Percentiles rank a stretch among this genome's conserved stretches.
Evolutionary conservation across 64 coral and sea anemone species (phyloP).

Genomic region (Anthopleura sola): DNA sequence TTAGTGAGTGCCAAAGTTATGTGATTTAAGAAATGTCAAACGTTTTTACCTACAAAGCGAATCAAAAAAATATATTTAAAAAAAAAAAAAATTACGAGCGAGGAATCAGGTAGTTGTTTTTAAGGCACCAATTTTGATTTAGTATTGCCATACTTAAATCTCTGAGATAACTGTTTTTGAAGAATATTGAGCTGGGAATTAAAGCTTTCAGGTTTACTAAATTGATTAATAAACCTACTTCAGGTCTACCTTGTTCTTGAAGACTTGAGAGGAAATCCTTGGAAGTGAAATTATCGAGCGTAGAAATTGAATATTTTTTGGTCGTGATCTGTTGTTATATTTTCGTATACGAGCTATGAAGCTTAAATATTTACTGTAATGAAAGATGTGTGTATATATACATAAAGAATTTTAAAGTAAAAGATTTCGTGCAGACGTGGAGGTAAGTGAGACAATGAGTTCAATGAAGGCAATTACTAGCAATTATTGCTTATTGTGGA

Average conservation of each 20-base stretch:
- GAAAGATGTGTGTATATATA: not conserved
- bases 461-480: not conserved
- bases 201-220: not conserved
- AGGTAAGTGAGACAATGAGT: too few species aligned
- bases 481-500: not conserved
- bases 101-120: too few species aligned
- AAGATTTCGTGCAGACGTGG: not conserved
- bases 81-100: too few species aligned
- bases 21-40: too few species aligned
- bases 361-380: not conserved
- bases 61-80: too few species aligned
- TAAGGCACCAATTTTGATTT: too few species aligned
- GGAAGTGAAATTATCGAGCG: not conserved
- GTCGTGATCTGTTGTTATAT: not conserved
- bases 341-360: not conserved
- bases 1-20: too few species aligned
- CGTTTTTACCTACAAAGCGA: too few species aligned
- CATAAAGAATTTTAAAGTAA: not conserved
- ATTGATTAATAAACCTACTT: not conserved
- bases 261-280: not conserved
- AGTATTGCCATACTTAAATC: too few species aligned
- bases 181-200: too few species aligned
- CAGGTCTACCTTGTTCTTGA: not conserved
- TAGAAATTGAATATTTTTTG: not conserved
- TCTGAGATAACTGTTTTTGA: too few species aligned